phyloP scores from a whole-genome alignment of 2,113 vertebrate species.

The Dolichotis patagonum region DNA sequence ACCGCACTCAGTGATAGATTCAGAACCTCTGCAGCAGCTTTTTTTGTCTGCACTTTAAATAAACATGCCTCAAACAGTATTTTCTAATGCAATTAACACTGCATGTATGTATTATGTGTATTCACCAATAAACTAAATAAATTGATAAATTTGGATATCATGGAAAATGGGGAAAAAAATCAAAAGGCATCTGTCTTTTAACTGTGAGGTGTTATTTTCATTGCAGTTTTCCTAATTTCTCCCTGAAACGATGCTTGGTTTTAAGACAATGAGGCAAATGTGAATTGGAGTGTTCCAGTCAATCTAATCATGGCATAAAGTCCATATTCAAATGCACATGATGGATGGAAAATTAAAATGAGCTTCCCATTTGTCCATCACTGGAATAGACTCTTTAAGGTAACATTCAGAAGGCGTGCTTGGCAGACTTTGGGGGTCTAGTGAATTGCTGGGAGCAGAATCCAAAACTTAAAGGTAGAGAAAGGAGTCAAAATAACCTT shows the following conservation, averaged over 20 bases:
- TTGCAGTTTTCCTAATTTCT: background rate
- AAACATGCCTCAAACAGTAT: background rate
- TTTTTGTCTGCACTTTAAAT: background rate
- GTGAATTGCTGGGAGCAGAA: background rate
- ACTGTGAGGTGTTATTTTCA: background rate
- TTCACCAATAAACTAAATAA: background rate
- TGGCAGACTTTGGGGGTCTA: background rate
- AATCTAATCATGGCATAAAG: background rate
- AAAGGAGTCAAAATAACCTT: background rate
- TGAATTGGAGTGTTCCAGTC: background rate
- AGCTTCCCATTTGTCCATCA: background rate
- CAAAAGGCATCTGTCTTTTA: background rate
- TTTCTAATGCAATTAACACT: constrained; percentile 20
- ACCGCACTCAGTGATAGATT: background rate
- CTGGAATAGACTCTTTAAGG: background rate
- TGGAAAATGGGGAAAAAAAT: background rate
- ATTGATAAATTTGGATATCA: background rate
- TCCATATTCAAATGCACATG: background rate
- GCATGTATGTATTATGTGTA: background rate
- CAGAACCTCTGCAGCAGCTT: background rate
- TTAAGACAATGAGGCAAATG: background rate
- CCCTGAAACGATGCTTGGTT: background rate
- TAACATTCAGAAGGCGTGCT: background rate
- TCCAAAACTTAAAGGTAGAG: background rate
- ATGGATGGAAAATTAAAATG: constrained; percentile 12